Evolutionary conservation across 2,113 vertebrate species (phyloP), one percentile per base, ranked within the genome.

Genomic region (Gobio gobio): DNA sequence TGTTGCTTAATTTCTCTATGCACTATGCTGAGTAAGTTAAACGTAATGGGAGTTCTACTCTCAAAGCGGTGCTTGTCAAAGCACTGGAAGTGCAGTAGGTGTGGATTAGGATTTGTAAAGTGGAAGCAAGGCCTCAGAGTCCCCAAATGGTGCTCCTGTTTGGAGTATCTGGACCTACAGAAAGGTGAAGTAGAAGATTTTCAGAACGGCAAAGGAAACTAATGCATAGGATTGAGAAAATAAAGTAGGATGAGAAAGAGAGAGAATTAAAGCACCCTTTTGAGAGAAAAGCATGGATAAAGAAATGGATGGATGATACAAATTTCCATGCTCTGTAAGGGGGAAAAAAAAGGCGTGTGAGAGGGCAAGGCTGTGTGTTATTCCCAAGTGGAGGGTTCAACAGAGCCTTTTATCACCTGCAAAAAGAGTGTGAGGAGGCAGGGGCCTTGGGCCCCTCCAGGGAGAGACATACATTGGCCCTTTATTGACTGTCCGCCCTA

Each of bases 81-180:
- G 68, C 16, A n/a, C 40, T 43, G 79, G 89, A 88, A 88, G 89
- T 88, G 74, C 85, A 89, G 84, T 86, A 85, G 87, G 84, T 82
- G 87, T 86, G 88, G 90, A 92, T 89, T 90, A 90, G 91, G 89
- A 86, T 89, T 93, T 92, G 91, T 91, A 90, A 90, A 90, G 90
- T 90, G 88, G 90, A 91, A 83, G 84, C 90, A 85, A 79, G 83
- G 78, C 83, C 73, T 83, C 89, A 79, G 84, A 84, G 85, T 90
- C 43, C 78, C 88, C 82, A 63, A 68, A 58, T 10, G 59, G 68
- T 63, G 66, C 36, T 47, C 40, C 61, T 70, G 63, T 54, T 54
- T 54, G 82, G 45, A 59, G 78, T 54, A 22, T 78, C 58, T 22
- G 16, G 22, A 75, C 66, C 78, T 86, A 88, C 87, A 76, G 81